Evolutionary conservation across 1,140 invertebrate species (phyloP).

Genomic region (Euwallacea similis): DNA sequence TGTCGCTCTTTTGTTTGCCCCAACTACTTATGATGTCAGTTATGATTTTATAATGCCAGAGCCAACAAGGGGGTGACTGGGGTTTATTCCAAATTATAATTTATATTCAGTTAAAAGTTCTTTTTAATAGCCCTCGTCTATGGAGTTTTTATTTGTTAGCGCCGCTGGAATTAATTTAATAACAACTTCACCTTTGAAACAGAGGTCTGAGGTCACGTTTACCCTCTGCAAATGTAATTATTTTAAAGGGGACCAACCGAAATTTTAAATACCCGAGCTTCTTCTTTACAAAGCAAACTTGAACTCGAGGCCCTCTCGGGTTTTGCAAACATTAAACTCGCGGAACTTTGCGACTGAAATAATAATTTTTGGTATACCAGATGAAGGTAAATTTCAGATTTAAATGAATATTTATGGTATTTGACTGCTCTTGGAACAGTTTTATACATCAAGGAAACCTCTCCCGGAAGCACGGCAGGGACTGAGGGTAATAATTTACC

Average conservation of each 20-base stretch:
- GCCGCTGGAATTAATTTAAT: background rate
- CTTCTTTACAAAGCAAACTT: constrained; percentile 23
- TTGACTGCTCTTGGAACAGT: too few relatives aligned
- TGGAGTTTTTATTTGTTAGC: too few relatives aligned
- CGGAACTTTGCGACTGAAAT: constrained; percentile 5
- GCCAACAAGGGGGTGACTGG: constrained; percentile 30
- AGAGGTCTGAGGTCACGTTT: constrained; percentile 7
- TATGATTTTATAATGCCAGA: constrained; percentile 45
- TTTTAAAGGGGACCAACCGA: constrained; percentile 13
- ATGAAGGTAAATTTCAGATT: constrained; percentile 1
- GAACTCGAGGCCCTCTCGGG: background rate
- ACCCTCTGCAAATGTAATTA: constrained; percentile 8
- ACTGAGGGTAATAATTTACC: constrained; percentile 38
- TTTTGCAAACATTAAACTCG: constrained; percentile 14
- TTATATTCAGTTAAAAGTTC: constrained; percentile 41
- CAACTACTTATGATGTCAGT: constrained; percentile 46
- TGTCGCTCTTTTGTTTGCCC: constrained; percentile 22
- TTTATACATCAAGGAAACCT: too few relatives aligned
- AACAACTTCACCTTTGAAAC: background rate
- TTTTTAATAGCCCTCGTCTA: constrained; percentile 10
- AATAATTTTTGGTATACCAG: background rate
- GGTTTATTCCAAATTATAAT: constrained; percentile 48
- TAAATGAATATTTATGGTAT: constrained; percentile 8
- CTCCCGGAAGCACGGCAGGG: too few relatives aligned
- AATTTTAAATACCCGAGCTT: constrained; percentile 12